Conservation (phyloP, 92 coral and sea anemone genomes). For the Paramuricea clavata region DNA sequence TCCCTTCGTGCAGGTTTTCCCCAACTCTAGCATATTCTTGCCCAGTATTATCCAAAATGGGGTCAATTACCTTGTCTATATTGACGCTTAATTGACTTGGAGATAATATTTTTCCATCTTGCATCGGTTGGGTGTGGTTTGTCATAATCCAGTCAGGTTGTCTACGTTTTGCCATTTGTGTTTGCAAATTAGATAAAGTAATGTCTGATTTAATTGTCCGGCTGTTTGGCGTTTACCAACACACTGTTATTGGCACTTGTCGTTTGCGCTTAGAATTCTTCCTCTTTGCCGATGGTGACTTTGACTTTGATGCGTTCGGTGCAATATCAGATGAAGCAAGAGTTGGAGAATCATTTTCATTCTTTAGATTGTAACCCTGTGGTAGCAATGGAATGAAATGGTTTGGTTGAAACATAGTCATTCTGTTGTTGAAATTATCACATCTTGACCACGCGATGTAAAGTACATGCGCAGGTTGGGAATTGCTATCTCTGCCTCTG, state of each 20-base stretch:
- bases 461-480: neutral
- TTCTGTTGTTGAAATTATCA: constrained; percentile 59
- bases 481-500: constrained; percentile 25
- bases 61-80: neutral
- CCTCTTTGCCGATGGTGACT: neutral
- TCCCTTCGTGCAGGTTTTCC: neutral
- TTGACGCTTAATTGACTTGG: neutral
- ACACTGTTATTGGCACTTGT: neutral
- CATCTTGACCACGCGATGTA: constrained; percentile 70
- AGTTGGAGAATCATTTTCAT: constrained; percentile 1
- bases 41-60: neutral
- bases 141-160: neutral
- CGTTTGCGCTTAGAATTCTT: neutral
- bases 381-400: constrained; percentile 54
- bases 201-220: neutral
- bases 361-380: neutral
- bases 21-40: neutral
- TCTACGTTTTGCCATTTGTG: neutral
- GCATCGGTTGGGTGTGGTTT: neutral
- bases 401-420: constrained; percentile 60
- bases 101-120: neutral
- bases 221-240: neutral
- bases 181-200: neutral
- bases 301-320: neutral
- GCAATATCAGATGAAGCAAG: neutral